A percentile compares a stretch with the other conserved stretches of the same genome.
These are phyloP conservation scores for Eilema caniola DNA, from an alignment of 2,888 invertebrate species.

Conservation along the genomic window DNA sequence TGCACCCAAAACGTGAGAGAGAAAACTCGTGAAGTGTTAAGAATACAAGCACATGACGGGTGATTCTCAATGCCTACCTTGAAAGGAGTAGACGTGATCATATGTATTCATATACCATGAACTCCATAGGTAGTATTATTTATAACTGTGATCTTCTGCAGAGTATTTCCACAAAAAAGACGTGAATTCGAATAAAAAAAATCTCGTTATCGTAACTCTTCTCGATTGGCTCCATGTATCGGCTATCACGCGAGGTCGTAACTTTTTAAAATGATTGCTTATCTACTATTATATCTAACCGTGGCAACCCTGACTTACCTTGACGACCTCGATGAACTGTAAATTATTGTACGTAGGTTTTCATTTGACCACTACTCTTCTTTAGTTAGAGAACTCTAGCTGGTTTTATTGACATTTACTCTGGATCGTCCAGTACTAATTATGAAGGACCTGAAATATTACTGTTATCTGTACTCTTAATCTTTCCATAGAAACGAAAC, in stretches of 20 bases:
- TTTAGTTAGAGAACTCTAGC: not conserved
- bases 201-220: not conserved
- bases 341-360: not conserved
- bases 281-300: not conserved
- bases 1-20: too few species aligned
- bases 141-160: too few species aligned
- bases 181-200: not conserved
- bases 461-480: too few species aligned
- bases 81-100: too few species aligned
- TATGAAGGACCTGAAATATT: not conserved
- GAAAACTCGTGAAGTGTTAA: too few species aligned
- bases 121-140: too few species aligned
- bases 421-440: not conserved
- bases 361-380: not conserved
- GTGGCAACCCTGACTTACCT: slow-evolving; percentile 10
- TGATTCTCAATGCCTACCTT: too few species aligned
- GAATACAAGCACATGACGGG: too few species aligned
- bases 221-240: not conserved
- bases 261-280: slow-evolving; percentile 7
- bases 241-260: not conserved
- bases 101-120: too few species aligned
- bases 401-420: not conserved
- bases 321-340: not conserved
- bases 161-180: not conserved
- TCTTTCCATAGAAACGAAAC: too few species aligned